Conservation (phyloP, 2,888 invertebrate genomes). For the Tanypteryx hageni region DNA sequence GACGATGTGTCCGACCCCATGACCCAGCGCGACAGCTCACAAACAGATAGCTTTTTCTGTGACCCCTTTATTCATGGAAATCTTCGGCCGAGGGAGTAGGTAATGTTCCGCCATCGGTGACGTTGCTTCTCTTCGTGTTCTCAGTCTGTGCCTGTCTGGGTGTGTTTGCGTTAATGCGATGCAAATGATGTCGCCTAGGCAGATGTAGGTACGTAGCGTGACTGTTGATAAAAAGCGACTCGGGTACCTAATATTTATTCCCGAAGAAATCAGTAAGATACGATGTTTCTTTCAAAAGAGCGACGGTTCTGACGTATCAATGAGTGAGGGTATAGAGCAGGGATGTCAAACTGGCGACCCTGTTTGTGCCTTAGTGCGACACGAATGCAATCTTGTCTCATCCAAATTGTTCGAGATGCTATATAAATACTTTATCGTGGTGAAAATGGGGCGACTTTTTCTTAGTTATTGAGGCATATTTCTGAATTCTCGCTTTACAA, state of each 20-base stretch:
- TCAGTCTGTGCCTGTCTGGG: background rate
- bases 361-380: too few relatives aligned
- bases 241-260: background rate
- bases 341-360: too few relatives aligned
- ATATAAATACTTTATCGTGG: too few relatives aligned
- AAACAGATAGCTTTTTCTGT: slow-evolving; percentile 15
- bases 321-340: too few relatives aligned
- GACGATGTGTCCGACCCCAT: background rate
- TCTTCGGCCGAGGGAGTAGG: background rate
- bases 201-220: background rate
- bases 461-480: too few relatives aligned
- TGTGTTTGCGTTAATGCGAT: background rate
- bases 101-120: background rate
- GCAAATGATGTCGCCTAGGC: background rate
- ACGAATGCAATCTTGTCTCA: too few relatives aligned
- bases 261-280: too few relatives aligned
- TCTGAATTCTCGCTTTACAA: too few relatives aligned
- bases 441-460: too few relatives aligned
- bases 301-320: too few relatives aligned
- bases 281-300: too few relatives aligned
- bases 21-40: background rate
- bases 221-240: background rate
- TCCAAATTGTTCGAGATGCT: too few relatives aligned
- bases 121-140: background rate
- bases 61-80: background rate